Base-by-base conservation (phyloP, 2,113 vertebrate genomes). In the Pterocles orientalis region DNA sequence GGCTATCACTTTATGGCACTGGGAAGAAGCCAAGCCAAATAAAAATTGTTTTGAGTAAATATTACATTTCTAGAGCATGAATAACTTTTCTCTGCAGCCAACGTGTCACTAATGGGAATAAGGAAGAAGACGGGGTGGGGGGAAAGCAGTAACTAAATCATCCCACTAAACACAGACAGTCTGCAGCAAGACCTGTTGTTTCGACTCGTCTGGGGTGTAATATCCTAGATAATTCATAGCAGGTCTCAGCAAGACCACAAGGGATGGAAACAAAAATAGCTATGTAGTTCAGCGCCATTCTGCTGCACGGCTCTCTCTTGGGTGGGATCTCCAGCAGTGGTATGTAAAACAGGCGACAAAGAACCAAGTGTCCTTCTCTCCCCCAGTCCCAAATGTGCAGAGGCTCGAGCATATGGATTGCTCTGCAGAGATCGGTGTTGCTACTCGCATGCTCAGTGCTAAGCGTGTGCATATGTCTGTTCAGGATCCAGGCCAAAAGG, bases 11-110 rank as follows among this genome's bases (percentile, higher is more conserved):
- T 96, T 91, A 97, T 96, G 97, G 95, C 96, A 95, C 94, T 93
- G 97, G 90, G 88, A 96, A 76, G 78, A 92, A 91, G 97, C 97
- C 97, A 97, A 98, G 94, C 90, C 97, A 98, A 97, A 97, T 97
- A 97, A 97, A 97, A 97, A 97, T 94, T 97, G 96, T 97, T 96
- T 97, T 97, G 96, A 97, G 95, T 97, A 96, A 97, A 97, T 97
- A 96, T 90, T 95, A 95, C 97, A 97, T 97, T 98, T 97, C 96
- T 97, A 86, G 72, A 96, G 95, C 91, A 97, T 97, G 97, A 97
- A 97, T 95, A 97, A 96, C 77, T 94, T 95, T 94, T 94, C 93
- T 96, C 92, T 93, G 71, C 92, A 96, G 97, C 97, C 97, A 97
- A 10, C 50, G 11, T 96, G 92, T 97, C 89, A 85, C 97, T 95